phyloP scores from a whole-genome alignment of 2,797 vertebrate species.

The Enteromius trimaculatus region DNA sequence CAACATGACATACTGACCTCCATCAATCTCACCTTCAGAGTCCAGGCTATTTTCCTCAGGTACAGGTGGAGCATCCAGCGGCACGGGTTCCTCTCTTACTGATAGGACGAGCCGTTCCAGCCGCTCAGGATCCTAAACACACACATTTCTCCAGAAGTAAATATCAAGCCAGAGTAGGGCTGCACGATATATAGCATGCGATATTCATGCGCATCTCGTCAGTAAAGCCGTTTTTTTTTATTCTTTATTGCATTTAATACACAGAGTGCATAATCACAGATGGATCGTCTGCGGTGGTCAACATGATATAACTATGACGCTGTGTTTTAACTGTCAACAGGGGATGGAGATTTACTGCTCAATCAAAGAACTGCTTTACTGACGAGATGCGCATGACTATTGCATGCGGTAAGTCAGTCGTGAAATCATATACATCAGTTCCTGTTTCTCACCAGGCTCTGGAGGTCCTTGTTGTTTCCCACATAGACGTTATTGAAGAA shows the following conservation, averaged over 20 bases:
- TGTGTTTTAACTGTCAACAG: no score
- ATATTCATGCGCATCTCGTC: no score
- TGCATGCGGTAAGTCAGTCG: background rate
- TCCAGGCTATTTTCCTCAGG: constrained; percentile 58
- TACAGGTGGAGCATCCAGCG: constrained; percentile 68
- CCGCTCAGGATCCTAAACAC: constrained; percentile 69
- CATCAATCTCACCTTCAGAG: constrained; percentile 43
- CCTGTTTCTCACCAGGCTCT: constrained; percentile 71
- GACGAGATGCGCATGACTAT: no score
- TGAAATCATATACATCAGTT: background rate
- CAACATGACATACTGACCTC: constrained; percentile 48
- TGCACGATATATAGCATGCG: no score
- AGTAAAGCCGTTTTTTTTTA: no score
- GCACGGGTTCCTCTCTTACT: constrained; percentile 72
- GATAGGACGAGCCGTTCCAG: constrained; percentile 65
- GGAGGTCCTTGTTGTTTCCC: constrained; percentile 75
- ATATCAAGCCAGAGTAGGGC: background rate
- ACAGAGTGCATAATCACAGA: no score
- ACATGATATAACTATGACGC: no score
- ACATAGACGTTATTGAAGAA: constrained; percentile 79
- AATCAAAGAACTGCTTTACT: no score
- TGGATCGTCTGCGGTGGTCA: no score
- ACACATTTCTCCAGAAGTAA: background rate
- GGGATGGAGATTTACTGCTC: no score
- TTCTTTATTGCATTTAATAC: no score